Percentiles rank a stretch among this genome's conserved stretches.
Conservation (phyloP, 2,888 invertebrate species). For the Epistrophe eligans region DNA sequence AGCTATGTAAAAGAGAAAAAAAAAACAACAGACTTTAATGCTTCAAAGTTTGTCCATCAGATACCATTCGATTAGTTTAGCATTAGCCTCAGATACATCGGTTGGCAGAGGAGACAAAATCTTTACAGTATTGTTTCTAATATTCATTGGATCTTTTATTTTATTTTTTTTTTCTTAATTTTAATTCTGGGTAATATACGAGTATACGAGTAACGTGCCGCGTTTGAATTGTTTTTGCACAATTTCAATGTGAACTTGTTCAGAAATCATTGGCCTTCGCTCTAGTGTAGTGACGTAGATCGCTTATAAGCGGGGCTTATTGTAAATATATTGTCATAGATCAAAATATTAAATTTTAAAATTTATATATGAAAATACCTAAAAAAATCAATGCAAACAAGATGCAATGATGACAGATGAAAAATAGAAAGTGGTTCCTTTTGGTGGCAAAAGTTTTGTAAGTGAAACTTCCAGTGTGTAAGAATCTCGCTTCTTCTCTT, state of each 20-base stretch:
- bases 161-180: neutral
- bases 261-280: slow-evolving; percentile 8
- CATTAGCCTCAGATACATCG: slow-evolving; percentile 73
- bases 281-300: slow-evolving; percentile 36
- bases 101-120: slow-evolving; percentile 46
- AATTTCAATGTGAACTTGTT: slow-evolving; percentile 46
- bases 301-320: slow-evolving; percentile 29
- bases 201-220: slow-evolving; percentile 19
- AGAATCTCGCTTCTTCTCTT: slow-evolving; percentile 42
- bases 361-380: neutral
- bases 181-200: slow-evolving; percentile 8
- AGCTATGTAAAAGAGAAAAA: neutral
- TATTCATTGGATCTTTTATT: neutral
- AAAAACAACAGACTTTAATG: slow-evolving; percentile 47
- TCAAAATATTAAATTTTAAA: slow-evolving; percentile 17
- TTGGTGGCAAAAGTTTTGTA: slow-evolving; percentile 68
- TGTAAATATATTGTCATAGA: slow-evolving; percentile 46
- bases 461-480: slow-evolving; percentile 70
- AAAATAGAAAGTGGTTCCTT: slow-evolving; percentile 84
- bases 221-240: slow-evolving; percentile 1
- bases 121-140: slow-evolving; percentile 2
- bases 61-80: slow-evolving; percentile 74
- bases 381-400: slow-evolving; percentile 46
- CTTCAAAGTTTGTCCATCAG: slow-evolving; percentile 64
- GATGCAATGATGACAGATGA: slow-evolving; percentile 74